Conservation (phyloP, 2,888 invertebrate species). For the Steinernema scapterisci region DNA sequence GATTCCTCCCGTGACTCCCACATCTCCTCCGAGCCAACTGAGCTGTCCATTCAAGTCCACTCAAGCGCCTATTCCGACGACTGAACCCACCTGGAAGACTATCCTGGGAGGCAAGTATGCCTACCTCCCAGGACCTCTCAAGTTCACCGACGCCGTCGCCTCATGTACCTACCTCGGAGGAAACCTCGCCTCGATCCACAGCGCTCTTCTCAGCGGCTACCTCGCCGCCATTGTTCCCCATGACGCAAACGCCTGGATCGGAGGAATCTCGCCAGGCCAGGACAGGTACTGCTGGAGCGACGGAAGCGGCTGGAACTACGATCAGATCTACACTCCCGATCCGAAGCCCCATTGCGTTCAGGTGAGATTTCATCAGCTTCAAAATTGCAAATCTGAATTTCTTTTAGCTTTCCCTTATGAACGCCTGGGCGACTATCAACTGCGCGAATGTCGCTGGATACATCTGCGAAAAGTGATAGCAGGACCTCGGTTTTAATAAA, state of each 20-base stretch:
- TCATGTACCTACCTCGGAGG: not conserved
- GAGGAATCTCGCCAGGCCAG: slow-evolving; percentile 6
- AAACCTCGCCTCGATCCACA: not conserved
- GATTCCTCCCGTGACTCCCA: not conserved
- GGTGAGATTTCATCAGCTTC: not conserved
- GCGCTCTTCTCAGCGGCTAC: not conserved
- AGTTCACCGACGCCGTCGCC: not conserved
- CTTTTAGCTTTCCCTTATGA: too few relatives aligned
- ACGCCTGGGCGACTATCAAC: too few relatives aligned
- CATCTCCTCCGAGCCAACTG: not conserved
- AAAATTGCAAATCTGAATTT: too few relatives aligned
- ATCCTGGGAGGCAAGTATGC: not conserved
- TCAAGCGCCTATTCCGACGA: not conserved
- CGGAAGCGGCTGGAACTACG: slow-evolving; percentile 6
- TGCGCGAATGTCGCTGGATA: too few relatives aligned
- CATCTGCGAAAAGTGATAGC: too few relatives aligned
- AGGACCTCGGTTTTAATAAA: too few relatives aligned
- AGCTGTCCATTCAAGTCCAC: slow-evolving; percentile 1
- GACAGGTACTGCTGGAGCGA: slow-evolving; percentile 10
- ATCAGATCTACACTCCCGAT: not conserved
- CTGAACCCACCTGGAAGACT: not conserved
- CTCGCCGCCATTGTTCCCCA: not conserved
- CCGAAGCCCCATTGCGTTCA: not conserved
- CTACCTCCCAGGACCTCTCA: not conserved
- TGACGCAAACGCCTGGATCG: not conserved